Evolutionary conservation across 2,888 invertebrate genomes (phyloP), one percentile per base, ranked within the genome.

Genomic region (Drosophila macrospina): DNA sequence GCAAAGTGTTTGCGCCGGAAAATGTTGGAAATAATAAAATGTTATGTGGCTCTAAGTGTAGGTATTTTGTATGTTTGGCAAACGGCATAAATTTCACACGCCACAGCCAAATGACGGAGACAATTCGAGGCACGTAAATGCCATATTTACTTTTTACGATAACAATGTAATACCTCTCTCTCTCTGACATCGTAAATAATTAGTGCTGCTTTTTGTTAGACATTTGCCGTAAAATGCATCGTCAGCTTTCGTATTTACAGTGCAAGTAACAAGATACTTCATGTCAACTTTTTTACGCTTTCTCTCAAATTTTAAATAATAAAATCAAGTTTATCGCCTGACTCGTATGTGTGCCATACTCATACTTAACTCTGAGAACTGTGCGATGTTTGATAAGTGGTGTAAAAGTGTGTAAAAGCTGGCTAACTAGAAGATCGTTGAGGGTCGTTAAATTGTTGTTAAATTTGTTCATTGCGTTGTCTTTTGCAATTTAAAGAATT

Each of bases 101-200:
- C 30, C 78, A 57, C 48, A 56, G 16, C 8, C 15, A 59, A 42
- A 32, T 42, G 42, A 44, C 30, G 41, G 16, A 39, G 41, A 15
- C 13, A 8, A 52, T 24, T 24, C 15, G 52, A 16, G 39, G 61
- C 86, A 86, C 86, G 78, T 73, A 75, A 80, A 73, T 75, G 80
- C 71, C 69, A 75, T 80, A 78, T 67, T 75, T 69, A 73, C 73
- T 69, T 85, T 87, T 87, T 79, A 86, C 59, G 84, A 70, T 76
- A 76, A 80, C 72, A 72, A 80, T 69, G 60, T 73, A 59, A 65
- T 69, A 69, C 73, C 41, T 48, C 56, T 54, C 41, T 48, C 56
- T 54, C 41, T 32, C 50, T 30, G 39, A 51, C 71, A 71, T 88
- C 84, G 89, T 84, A 84, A 84, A 84, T 84, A 88, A 84, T 84